A percentile compares a stretch with the other conserved stretches of the same genome.
Evolutionary conservation across 2,797 vertebrate species (phyloP).

Genomic region (Lepilemur ruficaudatus): DNA sequence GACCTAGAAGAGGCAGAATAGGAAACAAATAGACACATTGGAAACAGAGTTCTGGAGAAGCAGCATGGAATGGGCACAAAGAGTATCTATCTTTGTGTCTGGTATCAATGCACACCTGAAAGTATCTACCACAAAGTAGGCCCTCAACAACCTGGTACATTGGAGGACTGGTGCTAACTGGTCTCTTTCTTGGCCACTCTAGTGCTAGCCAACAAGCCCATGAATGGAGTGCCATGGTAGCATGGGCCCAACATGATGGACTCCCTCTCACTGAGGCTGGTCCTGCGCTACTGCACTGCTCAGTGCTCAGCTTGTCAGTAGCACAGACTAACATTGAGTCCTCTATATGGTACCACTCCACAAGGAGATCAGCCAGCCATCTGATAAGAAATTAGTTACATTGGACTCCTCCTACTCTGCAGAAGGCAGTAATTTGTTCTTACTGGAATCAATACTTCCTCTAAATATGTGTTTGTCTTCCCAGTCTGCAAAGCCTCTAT

Average conservation of each 20-base stretch:
- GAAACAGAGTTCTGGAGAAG: not conserved
- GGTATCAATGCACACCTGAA: not conserved
- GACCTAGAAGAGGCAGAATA: not conserved
- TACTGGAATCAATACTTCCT: not conserved
- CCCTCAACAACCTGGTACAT: too few relatives aligned
- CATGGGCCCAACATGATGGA: fast-evolving
- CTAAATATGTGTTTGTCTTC: not conserved
- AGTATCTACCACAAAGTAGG: not conserved
- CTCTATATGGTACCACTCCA: not conserved
- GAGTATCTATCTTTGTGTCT: not conserved
- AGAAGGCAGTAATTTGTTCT: not conserved
- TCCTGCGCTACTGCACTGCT: not conserved
- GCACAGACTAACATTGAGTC: not conserved
- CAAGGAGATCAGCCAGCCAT: not conserved
- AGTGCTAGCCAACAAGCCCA: too few relatives aligned
- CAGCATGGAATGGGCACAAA: not conserved
- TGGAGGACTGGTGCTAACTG: too few relatives aligned
- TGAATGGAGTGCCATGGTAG: too few relatives aligned
- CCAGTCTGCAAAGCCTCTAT: not conserved
- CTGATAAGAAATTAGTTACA: too few relatives aligned
- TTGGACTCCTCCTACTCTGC: not conserved
- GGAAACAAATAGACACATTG: not conserved
- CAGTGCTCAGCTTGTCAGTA: not conserved
- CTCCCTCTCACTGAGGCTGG: not conserved
- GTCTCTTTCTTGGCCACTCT: not conserved